Evolutionary conservation across 1,140 invertebrate species (phyloP).

Genomic region (Saccostrea glomerata): DNA sequence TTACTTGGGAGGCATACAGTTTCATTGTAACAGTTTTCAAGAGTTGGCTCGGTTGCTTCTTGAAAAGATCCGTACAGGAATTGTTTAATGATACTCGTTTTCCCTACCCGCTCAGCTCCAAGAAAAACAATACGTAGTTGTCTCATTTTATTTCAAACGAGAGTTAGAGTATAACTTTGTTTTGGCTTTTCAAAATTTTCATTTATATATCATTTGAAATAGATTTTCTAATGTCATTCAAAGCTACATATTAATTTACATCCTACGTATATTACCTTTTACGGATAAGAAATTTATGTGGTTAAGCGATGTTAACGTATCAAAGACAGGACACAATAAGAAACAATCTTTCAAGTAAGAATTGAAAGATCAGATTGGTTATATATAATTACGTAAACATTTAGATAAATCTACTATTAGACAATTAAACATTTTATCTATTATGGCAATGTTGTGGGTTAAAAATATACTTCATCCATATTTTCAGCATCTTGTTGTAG

Average conservation of each 20-base stretch:
- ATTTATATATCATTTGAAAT: background rate
- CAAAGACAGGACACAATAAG: too few species aligned
- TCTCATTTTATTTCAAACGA: conserved; percentile 7
- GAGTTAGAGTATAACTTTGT: background rate
- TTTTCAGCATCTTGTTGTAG: too few species aligned
- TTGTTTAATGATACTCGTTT: conserved; percentile 41
- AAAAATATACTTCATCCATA: too few species aligned
- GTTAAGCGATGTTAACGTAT: too few species aligned
- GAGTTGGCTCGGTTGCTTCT: conserved; percentile 1
- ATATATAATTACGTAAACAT: too few species aligned
- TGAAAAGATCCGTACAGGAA: conserved; percentile 36
- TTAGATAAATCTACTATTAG: too few species aligned
- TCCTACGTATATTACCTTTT: too few species aligned
- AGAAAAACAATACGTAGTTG: conserved; percentile 40
- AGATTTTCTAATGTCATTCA: background rate
- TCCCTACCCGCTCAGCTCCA: conserved; percentile 44
- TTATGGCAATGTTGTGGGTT: too few species aligned
- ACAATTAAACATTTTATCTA: too few species aligned
- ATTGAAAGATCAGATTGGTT: too few species aligned
- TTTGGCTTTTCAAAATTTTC: background rate
- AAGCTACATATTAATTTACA: background rate
- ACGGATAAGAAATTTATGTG: too few species aligned
- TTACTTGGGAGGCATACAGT: conserved; percentile 41
- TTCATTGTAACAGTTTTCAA: conserved; percentile 41
- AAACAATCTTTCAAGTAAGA: too few species aligned